phyloP scores from a whole-genome alignment of 2,113 vertebrate genomes.

The Prunella himalayana region DNA sequence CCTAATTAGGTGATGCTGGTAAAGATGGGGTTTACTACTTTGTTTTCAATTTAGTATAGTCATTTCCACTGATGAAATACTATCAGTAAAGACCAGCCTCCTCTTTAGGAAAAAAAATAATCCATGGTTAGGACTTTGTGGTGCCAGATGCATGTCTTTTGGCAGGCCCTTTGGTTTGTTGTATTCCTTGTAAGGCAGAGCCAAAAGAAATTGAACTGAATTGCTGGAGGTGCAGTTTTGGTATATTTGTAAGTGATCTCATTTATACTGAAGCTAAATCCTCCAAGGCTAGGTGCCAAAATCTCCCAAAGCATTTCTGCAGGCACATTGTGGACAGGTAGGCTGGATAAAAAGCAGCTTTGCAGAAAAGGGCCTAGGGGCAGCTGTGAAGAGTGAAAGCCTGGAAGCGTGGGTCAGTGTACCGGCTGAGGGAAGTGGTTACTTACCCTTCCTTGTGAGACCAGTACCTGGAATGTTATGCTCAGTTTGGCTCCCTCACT shows the following conservation, averaged over 20 bases:
- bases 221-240: background rate
- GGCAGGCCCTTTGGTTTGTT: background rate
- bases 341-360: background rate
- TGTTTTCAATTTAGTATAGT: background rate
- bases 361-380: background rate
- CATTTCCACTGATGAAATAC: background rate
- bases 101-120: background rate
- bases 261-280: background rate
- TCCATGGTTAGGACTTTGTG: background rate
- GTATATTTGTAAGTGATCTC: background rate
- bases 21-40: background rate
- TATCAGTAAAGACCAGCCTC: background rate
- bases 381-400: background rate
- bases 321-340: background rate
- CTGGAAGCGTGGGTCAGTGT: background rate
- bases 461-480: background rate
- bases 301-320: background rate
- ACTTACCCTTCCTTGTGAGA: background rate
- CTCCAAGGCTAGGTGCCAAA: background rate
- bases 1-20: background rate
- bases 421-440: background rate
- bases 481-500: background rate
- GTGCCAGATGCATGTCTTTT: background rate
- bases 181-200: background rate
- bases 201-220: background rate